Conservation (phyloP, 2,797 vertebrate genomes). For the Acrocephalus scirpaceus region DNA sequence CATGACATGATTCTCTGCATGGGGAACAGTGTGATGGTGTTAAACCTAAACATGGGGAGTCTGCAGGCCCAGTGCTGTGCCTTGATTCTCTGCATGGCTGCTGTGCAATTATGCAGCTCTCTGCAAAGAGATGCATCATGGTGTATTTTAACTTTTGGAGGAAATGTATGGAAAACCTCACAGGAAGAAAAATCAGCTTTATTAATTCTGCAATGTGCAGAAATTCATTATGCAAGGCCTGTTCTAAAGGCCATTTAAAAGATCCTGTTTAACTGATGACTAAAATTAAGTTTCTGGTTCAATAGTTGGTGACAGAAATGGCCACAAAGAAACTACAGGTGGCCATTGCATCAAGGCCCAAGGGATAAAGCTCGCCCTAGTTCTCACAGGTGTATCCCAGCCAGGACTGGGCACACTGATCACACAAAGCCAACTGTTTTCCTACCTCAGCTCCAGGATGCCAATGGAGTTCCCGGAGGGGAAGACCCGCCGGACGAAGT, state of each 20-base stretch:
- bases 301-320: neutral
- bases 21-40: neutral
- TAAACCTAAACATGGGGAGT: neutral
- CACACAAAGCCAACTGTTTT: neutral
- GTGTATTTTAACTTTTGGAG: neutral
- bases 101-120: neutral
- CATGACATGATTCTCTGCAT: neutral
- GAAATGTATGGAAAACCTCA: neutral
- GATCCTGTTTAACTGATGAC: neutral
- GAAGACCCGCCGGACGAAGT: slow-evolving; percentile 92
- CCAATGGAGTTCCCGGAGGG: slow-evolving; percentile 90
- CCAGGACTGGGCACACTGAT: neutral
- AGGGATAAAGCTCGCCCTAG: neutral
- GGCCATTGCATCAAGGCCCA: neutral
- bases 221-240: neutral
- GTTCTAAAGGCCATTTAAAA: neutral
- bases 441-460: slow-evolving; percentile 93
- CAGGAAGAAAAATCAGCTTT: neutral
- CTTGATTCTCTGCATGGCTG: neutral
- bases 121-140: neutral
- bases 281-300: neutral
- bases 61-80: neutral
- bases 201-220: neutral
- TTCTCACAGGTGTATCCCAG: neutral
- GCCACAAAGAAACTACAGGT: neutral